These are phyloP conservation scores for Drosophila pseudoobscura DNA, from an alignment of 1,140 invertebrate species.

Conservation along the genomic window DNA sequence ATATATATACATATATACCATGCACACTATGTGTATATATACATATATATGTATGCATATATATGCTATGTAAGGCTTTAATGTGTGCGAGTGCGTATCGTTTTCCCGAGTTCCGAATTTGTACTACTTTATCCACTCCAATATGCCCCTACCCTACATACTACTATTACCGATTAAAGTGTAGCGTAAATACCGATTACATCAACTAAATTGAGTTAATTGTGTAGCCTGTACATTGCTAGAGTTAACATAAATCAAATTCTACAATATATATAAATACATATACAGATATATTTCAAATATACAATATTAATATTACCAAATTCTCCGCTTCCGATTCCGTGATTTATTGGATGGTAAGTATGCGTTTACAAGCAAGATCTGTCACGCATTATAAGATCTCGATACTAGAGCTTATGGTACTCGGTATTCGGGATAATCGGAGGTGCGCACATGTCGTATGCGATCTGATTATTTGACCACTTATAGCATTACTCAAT, in stretches of 20 bases:
- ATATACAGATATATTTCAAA: constrained; percentile 59
- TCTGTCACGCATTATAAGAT: constrained; percentile 7
- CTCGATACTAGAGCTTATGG: not conserved
- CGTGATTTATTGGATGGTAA: not conserved
- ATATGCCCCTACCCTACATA: constrained; percentile 21
- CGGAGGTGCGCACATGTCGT: not conserved
- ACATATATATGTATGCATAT: constrained; percentile 18
- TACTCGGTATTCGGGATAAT: no score
- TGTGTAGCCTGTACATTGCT: constrained; percentile 73
- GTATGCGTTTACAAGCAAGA: no score
- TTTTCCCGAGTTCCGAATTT: constrained; percentile 40
- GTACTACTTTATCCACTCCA: constrained; percentile 45
- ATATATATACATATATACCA: constrained; percentile 3
- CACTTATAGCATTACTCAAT: not conserved
- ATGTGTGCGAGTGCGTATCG: constrained; percentile 45
- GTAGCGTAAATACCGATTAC: constrained; percentile 62
- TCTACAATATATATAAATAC: constrained; percentile 46
- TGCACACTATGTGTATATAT: constrained; percentile 24
- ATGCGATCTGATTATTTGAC: constrained; percentile 10
- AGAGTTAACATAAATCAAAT: constrained; percentile 78
- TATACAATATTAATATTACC: constrained; percentile 61
- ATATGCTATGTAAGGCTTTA: constrained; percentile 51
- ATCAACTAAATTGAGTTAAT: constrained; percentile 40
- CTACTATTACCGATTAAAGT: constrained; percentile 51
- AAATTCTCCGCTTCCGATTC: not conserved